Base-by-base conservation (phyloP, 2,113 vertebrate genomes). In the Pimephales promelas region DNA sequence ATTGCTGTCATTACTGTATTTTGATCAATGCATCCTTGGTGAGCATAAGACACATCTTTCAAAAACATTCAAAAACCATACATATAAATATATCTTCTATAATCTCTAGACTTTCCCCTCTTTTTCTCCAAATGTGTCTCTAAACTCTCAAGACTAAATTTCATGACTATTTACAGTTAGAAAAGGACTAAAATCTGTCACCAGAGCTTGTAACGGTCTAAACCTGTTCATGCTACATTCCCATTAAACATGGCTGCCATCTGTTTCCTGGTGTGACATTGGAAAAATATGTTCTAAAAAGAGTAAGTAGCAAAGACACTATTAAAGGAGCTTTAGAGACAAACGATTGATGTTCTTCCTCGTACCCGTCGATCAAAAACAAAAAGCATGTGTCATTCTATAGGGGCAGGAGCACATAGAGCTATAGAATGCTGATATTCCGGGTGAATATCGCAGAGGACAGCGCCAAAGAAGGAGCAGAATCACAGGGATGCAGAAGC, bases 381-480 rank as follows among this genome's bases (percentile, higher is more conserved):
- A 80, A 54, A 20, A 83, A 87, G 83, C 86, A 83, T 79, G 40
- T 75, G 64, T 34, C 86, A 87, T 87, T 87, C 84, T 87, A 85
- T 85, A 83, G 54, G 22, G 34, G 24, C 26, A 34, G 47, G 31
- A 84, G 40, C 16, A 76, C 61, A 84, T 11, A 64, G 9, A 77
- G 83, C 86, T 85, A 83, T 85, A 87, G 86, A 87, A 87, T 83
- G 83, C 8, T 75, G 80, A 85, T 85, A 85, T 85, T 83, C 83
- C 2, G 20, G 47, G 10, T 36, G 83, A 87, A 83, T 87, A 87
- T 87, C 74, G 10, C 36, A 66, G 73, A 66, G 9, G 13, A 80
- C 71, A 71, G 24, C 45, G 34, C 78, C 26, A 61, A 4, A 64
- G 49, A 9, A 6, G 36, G 34, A 74, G 71, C 76, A 71, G 64